A percentile compares a stretch with the other conserved stretches of the same genome.
These are phyloP conservation scores for Microcebus ravelobensis DNA, from an alignment of 2,113 vertebrate species.

Conservation along the genomic window DNA sequence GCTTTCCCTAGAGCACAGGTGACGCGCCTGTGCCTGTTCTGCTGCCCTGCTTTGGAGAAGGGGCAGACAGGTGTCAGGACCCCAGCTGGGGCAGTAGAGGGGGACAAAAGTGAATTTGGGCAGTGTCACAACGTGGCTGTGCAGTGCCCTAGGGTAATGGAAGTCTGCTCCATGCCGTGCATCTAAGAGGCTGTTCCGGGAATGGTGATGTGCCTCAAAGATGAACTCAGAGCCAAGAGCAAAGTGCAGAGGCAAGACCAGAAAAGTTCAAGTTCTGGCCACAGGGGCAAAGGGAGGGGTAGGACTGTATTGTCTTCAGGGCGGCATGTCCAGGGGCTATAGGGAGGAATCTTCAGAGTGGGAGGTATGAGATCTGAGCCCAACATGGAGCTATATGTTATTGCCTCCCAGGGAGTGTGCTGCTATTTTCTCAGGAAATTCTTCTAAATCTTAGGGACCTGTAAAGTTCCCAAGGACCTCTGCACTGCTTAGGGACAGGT, in stretches of 20 bases:
- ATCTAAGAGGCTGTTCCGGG: background rate
- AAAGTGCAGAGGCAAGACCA: background rate
- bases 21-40: background rate
- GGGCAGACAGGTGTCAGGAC: background rate
- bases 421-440: background rate
- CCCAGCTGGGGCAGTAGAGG: background rate
- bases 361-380: background rate
- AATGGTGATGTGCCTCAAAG: background rate
- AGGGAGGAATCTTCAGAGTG: background rate
- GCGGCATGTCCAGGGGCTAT: background rate
- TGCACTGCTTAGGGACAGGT: background rate
- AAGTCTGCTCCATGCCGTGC: background rate
- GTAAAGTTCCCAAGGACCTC: background rate
- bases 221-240: background rate
- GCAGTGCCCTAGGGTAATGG: background rate
- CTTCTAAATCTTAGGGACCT: background rate
- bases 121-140: background rate
- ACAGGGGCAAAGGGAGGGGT: background rate
- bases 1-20: background rate
- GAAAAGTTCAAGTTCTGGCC: background rate
- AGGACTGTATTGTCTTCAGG: background rate
- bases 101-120: background rate
- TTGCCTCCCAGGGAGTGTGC: background rate
- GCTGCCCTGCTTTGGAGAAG: background rate
- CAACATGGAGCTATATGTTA: background rate